A percentile compares a stretch with the other conserved stretches of the same genome.
Conservation (phyloP, 2,888 invertebrate genomes). For the Cheilosia variabilis region DNA sequence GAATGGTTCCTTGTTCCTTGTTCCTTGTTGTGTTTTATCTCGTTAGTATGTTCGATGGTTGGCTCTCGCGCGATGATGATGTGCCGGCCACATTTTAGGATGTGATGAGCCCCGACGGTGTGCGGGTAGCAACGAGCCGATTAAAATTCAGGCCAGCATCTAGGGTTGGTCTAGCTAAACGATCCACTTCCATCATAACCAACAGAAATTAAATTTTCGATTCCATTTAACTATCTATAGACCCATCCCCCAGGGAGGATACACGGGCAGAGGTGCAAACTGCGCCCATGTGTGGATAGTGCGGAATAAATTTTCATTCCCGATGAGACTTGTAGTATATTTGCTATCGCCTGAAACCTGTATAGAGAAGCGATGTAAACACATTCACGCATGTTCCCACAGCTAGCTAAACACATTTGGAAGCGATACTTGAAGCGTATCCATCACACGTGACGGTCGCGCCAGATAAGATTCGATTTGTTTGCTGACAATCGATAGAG, state of each 20-base stretch:
- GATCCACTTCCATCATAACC: conserved; percentile 73
- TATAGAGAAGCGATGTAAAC: conserved; percentile 14
- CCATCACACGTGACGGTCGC: neutral
- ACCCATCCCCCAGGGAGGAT: conserved; percentile 41
- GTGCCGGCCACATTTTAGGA: conserved; percentile 55
- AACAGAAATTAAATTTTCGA: conserved; percentile 65
- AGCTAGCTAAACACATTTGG: conserved; percentile 9
- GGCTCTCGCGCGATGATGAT: conserved; percentile 59
- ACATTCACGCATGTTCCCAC: conserved; percentile 13
- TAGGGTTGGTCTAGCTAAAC: conserved; percentile 73
- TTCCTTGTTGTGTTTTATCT: conserved; percentile 64
- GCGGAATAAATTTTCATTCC: conserved; percentile 58
- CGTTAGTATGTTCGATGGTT: conserved; percentile 41
- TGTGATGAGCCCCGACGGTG: conserved; percentile 48
- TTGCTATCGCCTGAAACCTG: conserved; percentile 31
- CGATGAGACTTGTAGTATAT: conserved; percentile 8
- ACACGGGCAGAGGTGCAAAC: conserved; percentile 67
- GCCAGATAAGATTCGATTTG: conserved; percentile 22
- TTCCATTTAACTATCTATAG: conserved; percentile 44
- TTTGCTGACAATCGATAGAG: conserved; percentile 41
- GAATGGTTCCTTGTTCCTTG: conserved; percentile 71
- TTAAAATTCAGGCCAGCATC: conserved; percentile 70
- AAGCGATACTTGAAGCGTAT: conserved; percentile 1
- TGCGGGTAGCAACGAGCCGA: conserved; percentile 38
- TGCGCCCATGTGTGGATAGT: conserved; percentile 53